Evolutionary conservation across 2,113 vertebrate genomes (phyloP), one percentile per base, ranked within the genome.

Genomic region (Aramus guarauna): DNA sequence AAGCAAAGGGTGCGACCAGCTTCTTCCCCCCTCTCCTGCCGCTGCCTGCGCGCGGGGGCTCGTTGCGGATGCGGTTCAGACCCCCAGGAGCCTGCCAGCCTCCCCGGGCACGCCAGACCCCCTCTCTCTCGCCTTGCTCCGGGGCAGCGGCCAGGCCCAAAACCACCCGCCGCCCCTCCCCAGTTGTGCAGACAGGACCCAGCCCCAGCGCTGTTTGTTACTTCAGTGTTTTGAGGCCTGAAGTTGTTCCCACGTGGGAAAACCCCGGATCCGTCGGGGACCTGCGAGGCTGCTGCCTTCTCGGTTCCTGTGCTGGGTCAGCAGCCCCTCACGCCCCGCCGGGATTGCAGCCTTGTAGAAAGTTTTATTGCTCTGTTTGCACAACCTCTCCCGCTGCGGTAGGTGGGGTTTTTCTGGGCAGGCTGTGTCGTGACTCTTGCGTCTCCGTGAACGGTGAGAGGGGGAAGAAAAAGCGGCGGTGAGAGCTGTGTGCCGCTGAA

Each of bases 291-390:
- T 2, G 10, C 32, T 5, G 6, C 3, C 19, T 16, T 22, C 30
- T 24, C 1, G 0, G 16, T 39, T 9, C 36, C 23, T 7, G 27
- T 9, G 15, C 24, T 15, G 58, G 50, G 23, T 26, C 48, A 17
- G 36, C 52, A 39, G 15, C 67, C 66, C 52, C 36, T 53, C 6
- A 2, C 32, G 12, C 14, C 21, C 45, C 0, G 5, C 68, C 4
- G 5, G 15, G 29, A 21, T 88, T 13, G 36, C 47, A 41, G 41
- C 63, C 47, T 67, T 37, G 52, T 21, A 4, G n/a, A 34, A 91
- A 92, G 76, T 95, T 96, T 90, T 78, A 78, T 52, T 55, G 53
- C 23, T 53, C 32, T 84, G 60, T 89, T 96, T 85, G 72, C 86
- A 67, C 68, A 69, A 11, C 8, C 27, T 48, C 67, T 50, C 20